Conservation (phyloP, 2,113 vertebrate genomes). For the Coptodon rendalli region DNA sequence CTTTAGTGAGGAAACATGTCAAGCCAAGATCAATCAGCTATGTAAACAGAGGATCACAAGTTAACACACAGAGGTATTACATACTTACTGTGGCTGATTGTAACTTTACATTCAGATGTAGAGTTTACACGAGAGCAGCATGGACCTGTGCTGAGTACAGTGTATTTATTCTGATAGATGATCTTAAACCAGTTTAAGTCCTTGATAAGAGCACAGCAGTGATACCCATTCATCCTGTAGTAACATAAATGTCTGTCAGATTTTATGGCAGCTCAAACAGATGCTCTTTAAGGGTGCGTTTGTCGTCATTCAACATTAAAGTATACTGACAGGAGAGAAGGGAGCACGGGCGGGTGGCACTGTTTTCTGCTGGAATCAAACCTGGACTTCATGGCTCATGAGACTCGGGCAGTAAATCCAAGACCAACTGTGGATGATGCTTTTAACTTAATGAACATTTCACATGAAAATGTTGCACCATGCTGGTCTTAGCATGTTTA, state of each 20-base stretch:
- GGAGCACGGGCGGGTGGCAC: neutral
- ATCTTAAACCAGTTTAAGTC: neutral
- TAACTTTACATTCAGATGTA: neutral
- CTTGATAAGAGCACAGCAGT: neutral
- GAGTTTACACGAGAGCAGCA: neutral
- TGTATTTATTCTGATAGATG: neutral
- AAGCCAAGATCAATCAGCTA: neutral
- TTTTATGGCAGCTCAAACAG: neutral
- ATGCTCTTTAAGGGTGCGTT: neutral
- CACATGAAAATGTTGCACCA: conserved; percentile 23
- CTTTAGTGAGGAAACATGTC: neutral
- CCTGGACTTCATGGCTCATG: neutral
- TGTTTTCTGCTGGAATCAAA: neutral
- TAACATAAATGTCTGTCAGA: neutral
- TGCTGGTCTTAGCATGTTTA: conserved; percentile 6
- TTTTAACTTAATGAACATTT: conserved; percentile 45
- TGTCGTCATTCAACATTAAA: neutral
- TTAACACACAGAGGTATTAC: neutral
- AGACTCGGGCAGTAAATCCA: neutral
- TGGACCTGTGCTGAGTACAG: neutral
- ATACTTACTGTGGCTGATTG: neutral
- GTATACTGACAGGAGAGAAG: neutral
- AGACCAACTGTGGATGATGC: neutral
- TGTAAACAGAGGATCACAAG: neutral
- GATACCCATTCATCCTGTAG: neutral